These are phyloP conservation scores for Paguma larvata DNA, from an alignment of 2,797 vertebrate genomes.

Conservation along the genomic window DNA sequence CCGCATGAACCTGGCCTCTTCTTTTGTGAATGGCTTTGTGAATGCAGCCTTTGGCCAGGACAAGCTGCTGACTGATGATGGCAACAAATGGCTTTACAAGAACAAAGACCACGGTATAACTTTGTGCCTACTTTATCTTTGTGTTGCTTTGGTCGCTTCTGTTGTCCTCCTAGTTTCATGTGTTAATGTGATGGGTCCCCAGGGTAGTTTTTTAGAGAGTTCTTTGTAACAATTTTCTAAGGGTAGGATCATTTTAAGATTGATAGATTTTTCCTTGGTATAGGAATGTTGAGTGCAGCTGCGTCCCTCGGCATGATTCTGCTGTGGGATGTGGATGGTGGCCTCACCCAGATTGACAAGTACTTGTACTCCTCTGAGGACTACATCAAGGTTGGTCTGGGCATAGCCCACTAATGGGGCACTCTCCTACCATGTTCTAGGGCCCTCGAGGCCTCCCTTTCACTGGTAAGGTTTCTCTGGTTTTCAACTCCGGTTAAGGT, in stretches of 20 bases:
- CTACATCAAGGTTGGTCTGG: slow-evolving; percentile 95
- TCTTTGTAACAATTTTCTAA: background rate
- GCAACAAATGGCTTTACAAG: slow-evolving; percentile 99
- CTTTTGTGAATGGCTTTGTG: slow-evolving; percentile 99
- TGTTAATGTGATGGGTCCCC: background rate
- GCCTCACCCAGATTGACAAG: slow-evolving; percentile 99
- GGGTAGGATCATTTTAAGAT: background rate
- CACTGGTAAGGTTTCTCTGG: background rate
- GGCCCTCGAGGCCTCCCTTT: background rate
- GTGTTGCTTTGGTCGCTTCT: background rate
- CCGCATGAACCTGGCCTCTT: slow-evolving; percentile 98
- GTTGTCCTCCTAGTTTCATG: background rate
- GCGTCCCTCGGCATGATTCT: slow-evolving; percentile 98
- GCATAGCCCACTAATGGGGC: background rate
- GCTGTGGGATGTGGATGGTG: slow-evolving; percentile 98
- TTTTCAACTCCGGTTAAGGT: background rate
- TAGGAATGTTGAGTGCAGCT: slow-evolving; percentile 98
- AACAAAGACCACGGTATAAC: slow-evolving; percentile 98
- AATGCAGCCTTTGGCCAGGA: slow-evolving; percentile 99
- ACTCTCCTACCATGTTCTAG: background rate
- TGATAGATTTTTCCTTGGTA: slow-evolving; percentile 29
- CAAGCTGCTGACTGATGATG: slow-evolving; percentile 98
- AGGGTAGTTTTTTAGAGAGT: background rate
- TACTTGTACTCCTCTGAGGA: slow-evolving; percentile 99
- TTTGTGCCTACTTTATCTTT: background rate